Evolutionary conservation across 37 sponge, comb jelly and placozoan species (phyloP).

Genomic region (Cliona cf. orientalis): DNA sequence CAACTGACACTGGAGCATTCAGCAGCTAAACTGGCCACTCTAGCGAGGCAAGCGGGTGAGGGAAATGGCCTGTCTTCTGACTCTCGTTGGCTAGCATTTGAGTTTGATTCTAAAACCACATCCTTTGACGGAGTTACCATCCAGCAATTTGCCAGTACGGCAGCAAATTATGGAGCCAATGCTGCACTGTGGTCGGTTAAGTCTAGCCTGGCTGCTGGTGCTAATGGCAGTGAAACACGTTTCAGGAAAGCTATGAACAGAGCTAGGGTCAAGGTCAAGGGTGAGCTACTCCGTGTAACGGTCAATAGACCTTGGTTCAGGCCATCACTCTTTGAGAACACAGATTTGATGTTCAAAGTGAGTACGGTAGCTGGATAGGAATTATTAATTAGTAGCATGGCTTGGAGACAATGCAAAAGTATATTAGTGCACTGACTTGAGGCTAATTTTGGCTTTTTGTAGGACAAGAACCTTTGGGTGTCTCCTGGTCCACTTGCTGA

Average conservation of each 20-base stretch:
- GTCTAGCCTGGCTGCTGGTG: background rate
- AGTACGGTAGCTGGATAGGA: background rate
- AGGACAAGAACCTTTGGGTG: no score
- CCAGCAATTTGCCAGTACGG: background rate
- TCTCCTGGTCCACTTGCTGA: background rate
- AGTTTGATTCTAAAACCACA: no score
- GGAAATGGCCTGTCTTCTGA: conserved; percentile 29
- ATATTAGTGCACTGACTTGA: no score
- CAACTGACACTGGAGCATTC: background rate
- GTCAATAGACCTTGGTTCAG: conserved; percentile 60
- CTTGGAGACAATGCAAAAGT: no score
- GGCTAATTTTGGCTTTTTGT: no score
- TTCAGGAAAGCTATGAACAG: background rate
- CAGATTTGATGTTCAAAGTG: conserved; percentile 19
- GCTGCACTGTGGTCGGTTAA: background rate
- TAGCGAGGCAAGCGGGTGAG: conserved; percentile 33
- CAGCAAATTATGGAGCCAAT: background rate
- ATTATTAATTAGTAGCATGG: no score
- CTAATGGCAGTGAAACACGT: background rate
- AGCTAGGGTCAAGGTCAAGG: conserved; percentile 12
- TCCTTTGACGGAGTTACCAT: no score
- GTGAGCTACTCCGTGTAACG: conserved; percentile 52
- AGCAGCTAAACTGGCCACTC: background rate
- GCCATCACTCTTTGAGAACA: conserved; percentile 44
- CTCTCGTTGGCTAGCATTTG: conserved; percentile 39